Percentiles rank a stretch among this genome's conserved stretches.
Conservation (phyloP, 23 tunicate genomes). For the Styela plicata region DNA sequence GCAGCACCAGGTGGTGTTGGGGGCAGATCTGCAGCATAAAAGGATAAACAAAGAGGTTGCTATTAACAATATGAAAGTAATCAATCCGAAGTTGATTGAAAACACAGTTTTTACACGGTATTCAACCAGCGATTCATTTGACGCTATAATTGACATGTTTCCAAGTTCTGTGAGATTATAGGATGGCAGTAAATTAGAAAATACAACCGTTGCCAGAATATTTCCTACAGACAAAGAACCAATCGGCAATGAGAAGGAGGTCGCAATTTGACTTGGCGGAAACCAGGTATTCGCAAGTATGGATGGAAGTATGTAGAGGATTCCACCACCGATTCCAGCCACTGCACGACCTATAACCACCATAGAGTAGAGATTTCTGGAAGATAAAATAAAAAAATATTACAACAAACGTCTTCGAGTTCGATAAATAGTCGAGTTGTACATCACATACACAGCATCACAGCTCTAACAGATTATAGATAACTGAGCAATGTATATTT, state of each 20-base stretch:
- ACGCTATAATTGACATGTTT: too few relatives aligned
- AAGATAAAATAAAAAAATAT: too few relatives aligned
- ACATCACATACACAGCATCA: too few relatives aligned
- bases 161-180: background rate
- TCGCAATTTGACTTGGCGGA: conserved; percentile 12
- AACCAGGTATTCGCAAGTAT: conserved; percentile 11
- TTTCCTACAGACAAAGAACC: background rate
- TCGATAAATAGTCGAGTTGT: too few relatives aligned
- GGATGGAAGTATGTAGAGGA: conserved; percentile 4
- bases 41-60: background rate
- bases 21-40: conserved; percentile 16
- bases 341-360: conserved; percentile 6
- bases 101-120: background rate
- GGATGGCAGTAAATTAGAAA: background rate
- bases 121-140: too few relatives aligned
- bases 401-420: too few relatives aligned
- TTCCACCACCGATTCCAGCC: conserved; percentile 1
- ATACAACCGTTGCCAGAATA: background rate
- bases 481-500: too few relatives aligned
- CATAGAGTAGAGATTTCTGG: background rate
- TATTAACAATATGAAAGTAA: background rate
- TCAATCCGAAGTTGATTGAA: background rate
- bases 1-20: conserved; percentile 26
- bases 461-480: too few relatives aligned
- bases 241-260: conserved; percentile 4